Percentiles rank a stretch among this genome's conserved stretches.
Evolutionary conservation across 1,140 invertebrate species (phyloP).

Genomic region (Archivesica marissinica): DNA sequence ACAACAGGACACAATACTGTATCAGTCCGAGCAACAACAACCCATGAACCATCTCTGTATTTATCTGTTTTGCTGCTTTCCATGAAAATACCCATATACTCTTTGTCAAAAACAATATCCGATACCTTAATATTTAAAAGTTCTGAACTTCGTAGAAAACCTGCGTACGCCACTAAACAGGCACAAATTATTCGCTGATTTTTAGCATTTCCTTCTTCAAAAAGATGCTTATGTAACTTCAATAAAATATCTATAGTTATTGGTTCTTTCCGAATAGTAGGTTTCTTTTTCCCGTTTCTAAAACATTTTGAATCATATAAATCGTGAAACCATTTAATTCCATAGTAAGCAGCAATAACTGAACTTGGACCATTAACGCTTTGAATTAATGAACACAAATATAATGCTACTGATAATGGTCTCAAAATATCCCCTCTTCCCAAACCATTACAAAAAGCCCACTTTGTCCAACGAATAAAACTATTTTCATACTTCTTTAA

Average conservation of each 20-base stretch:
- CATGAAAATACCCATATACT: slow-evolving; percentile 43
- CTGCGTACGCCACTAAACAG: slow-evolving; percentile 33
- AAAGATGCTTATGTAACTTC: background rate
- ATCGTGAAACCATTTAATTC: slow-evolving; percentile 46
- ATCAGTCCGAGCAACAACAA: background rate
- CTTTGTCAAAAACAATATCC: slow-evolving; percentile 38
- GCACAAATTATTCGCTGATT: slow-evolving; percentile 39
- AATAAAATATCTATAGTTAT: background rate
- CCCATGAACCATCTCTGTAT: slow-evolving; percentile 30
- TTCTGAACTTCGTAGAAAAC: slow-evolving; percentile 24
- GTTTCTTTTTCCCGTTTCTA: slow-evolving; percentile 38
- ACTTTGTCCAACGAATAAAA: slow-evolving; percentile 43
- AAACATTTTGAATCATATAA: slow-evolving; percentile 27
- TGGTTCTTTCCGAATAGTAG: background rate
- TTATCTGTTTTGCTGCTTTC: slow-evolving; percentile 47
- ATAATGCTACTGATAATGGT: slow-evolving; percentile 28
- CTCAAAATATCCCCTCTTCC: slow-evolving; percentile 42
- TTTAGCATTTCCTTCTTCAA: slow-evolving; percentile 2
- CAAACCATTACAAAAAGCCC: slow-evolving; percentile 26
- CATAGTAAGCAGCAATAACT: slow-evolving; percentile 30
- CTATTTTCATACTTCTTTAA: slow-evolving; percentile 30
- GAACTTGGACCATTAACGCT: background rate
- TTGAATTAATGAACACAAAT: slow-evolving; percentile 49
- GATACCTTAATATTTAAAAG: slow-evolving; percentile 29
- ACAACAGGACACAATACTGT: slow-evolving; percentile 5